Percentiles rank a stretch among this genome's conserved stretches.
These are phyloP conservation scores for Martes martes DNA, from an alignment of 2,113 vertebrate species.

Conservation along the genomic window DNA sequence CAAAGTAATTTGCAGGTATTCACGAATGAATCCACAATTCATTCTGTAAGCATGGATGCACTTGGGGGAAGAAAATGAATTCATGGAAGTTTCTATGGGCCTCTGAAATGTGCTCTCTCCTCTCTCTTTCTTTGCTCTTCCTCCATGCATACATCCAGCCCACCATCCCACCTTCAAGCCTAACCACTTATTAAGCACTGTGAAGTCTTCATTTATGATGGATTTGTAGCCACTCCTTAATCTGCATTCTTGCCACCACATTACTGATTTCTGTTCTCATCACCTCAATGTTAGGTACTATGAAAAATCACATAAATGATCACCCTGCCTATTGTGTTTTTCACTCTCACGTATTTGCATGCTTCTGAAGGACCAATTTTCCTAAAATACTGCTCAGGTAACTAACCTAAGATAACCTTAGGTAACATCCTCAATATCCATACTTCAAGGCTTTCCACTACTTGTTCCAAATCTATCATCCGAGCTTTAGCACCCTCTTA, in stretches of 20 bases:
- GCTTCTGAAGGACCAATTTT: background rate
- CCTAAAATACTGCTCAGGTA: background rate
- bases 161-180: background rate
- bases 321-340: background rate
- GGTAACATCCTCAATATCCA: background rate
- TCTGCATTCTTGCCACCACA: background rate
- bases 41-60: background rate
- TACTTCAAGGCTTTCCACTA: background rate
- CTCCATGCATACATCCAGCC: background rate
- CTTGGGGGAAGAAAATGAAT: background rate
- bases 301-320: background rate
- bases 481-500: background rate
- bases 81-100: background rate
- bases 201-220: background rate
- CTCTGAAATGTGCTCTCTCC: background rate
- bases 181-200: background rate
- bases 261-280: background rate
- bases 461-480: background rate
- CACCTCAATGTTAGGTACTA: background rate
- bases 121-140: background rate
- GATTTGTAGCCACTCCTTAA: background rate
- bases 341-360: background rate
- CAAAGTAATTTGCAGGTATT: conserved; percentile 7
- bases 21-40: background rate
- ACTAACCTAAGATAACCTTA: background rate